These are phyloP conservation scores for Metacarcinus magister DNA, from an alignment of 2,888 invertebrate genomes.

Conservation along the genomic window DNA sequence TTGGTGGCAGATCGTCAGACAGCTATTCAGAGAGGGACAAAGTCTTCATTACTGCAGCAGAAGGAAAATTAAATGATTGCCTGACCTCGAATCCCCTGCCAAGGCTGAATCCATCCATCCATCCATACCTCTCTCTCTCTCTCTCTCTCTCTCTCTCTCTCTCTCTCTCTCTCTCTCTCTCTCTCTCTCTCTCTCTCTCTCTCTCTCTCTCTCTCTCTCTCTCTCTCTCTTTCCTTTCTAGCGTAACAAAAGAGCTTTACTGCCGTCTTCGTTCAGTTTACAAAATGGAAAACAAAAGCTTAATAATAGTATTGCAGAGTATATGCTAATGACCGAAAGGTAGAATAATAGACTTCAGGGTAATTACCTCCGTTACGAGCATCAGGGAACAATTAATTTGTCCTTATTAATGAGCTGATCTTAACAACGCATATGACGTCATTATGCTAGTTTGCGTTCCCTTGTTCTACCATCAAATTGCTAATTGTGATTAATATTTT, in stretches of 20 bases:
- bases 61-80: slow-evolving; percentile 21
- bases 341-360: neutral
- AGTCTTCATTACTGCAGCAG: neutral
- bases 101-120: slow-evolving; percentile 34
- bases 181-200: slow-evolving; percentile 60
- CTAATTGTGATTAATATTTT: neutral
- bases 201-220: slow-evolving; percentile 56
- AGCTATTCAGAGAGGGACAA: neutral
- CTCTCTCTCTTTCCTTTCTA: neutral
- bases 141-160: slow-evolving; percentile 60
- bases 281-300: neutral
- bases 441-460: neutral
- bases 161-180: slow-evolving; percentile 59
- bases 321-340: neutral
- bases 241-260: neutral
- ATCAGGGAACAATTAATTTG: neutral
- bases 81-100: neutral
- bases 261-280: neutral
- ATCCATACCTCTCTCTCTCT: slow-evolving; percentile 46
- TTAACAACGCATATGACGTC: neutral
- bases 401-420: neutral
- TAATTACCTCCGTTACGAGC: neutral
- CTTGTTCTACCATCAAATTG: neutral
- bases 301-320: neutral
- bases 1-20: neutral